phyloP scores from a whole-genome alignment of 2,797 vertebrate genomes.

The Mus caroli region DNA sequence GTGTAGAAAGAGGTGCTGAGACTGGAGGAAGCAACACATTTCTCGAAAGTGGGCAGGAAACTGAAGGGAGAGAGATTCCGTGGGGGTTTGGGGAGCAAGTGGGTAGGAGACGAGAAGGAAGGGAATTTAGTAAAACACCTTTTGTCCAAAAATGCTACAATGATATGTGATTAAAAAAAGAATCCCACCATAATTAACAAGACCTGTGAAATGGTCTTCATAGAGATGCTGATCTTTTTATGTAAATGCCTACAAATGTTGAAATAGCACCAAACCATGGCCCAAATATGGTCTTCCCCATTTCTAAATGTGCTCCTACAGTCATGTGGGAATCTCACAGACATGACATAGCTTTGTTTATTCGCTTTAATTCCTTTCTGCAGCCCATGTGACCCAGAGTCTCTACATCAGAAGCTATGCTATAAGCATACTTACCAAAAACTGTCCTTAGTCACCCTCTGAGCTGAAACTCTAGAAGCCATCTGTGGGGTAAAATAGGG shows the following conservation, averaged over 20 bases:
- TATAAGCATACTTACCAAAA: neutral
- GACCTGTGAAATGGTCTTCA: neutral
- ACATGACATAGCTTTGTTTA: neutral
- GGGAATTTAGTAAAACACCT: neutral
- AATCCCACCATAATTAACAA: neutral
- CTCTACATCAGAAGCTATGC: neutral
- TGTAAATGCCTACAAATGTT: neutral
- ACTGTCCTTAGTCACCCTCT: neutral
- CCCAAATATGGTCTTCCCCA: neutral
- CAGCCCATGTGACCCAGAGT: neutral
- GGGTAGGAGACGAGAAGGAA: neutral
- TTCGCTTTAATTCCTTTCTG: neutral
- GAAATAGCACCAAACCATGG: neutral
- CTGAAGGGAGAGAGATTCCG: neutral
- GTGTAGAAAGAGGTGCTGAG: neutral
- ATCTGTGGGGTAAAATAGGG: neutral
- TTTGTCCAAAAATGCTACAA: neutral
- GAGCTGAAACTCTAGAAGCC: neutral
- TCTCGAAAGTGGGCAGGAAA: neutral
- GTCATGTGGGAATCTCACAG: neutral
- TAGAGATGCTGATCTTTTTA: neutral
- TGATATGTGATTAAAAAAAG: neutral
- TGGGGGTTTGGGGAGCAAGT: no score
- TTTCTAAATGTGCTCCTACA: neutral
- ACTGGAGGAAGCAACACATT: neutral